Evolutionary conservation across 2,113 vertebrate genomes (phyloP).

Genomic region (Atractosteus spatula): DNA sequence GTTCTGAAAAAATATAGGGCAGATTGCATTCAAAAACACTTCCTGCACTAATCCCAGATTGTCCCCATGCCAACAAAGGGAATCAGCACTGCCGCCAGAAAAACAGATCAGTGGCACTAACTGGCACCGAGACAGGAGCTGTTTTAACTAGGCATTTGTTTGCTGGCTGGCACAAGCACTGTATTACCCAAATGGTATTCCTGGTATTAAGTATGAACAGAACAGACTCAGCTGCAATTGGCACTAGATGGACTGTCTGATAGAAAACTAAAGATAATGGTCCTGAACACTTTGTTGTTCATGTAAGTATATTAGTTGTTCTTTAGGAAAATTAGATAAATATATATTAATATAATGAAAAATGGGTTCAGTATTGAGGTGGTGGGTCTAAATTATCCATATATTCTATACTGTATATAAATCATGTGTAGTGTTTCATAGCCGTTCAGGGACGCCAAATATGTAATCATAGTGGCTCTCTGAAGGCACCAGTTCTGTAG

Average conservation of each 20-base stretch:
- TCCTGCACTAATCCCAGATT: constrained; percentile 14
- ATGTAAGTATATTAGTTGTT: no score
- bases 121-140: neutral
- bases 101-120: neutral
- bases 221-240: neutral
- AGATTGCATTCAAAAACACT: constrained; percentile 6
- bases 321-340: no score
- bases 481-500: no score
- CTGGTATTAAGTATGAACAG: neutral
- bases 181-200: neutral
- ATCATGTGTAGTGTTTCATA: no score
- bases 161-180: neutral
- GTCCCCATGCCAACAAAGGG: neutral
- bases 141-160: constrained; percentile 11
- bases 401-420: no score
- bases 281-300: neutral
- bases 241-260: neutral
- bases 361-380: no score
- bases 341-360: no score
- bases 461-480: no score
- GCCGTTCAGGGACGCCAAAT: no score
- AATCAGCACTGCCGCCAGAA: neutral
- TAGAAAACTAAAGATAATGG: neutral
- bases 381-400: no score
- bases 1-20: neutral